These are phyloP conservation scores for Parnassius mnemosyne DNA, from an alignment of 2,888 invertebrate species.

Conservation along the genomic window DNA sequence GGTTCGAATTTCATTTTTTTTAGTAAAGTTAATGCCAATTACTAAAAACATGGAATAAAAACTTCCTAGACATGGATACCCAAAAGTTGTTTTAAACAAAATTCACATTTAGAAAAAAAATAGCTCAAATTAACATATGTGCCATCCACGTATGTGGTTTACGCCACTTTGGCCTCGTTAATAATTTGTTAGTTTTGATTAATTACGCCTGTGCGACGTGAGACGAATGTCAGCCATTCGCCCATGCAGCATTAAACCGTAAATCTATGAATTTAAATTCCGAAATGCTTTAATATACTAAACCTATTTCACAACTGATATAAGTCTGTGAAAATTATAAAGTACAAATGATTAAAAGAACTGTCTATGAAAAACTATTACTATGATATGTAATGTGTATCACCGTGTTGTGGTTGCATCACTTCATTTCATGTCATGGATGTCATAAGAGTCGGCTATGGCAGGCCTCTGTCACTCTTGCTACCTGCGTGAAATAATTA, in stretches of 20 bases:
- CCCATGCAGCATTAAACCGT: neutral
- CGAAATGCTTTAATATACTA: conserved; percentile 3
- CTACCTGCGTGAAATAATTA: no score
- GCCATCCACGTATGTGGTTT: conserved; percentile 22
- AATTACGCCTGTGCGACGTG: conserved; percentile 33
- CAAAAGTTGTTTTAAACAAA: conserved; percentile 13
- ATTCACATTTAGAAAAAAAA: conserved; percentile 12
- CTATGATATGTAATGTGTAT: no score
- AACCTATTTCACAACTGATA: no score
- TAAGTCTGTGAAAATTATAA: no score
- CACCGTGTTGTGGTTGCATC: no score
- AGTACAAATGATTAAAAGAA: no score
- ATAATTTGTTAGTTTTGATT: conserved; percentile 39
- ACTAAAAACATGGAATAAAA: conserved; percentile 14
- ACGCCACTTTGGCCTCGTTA: conserved; percentile 35
- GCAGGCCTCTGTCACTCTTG: no score
- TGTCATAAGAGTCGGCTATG: no score
- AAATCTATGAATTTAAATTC: neutral
- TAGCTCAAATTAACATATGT: conserved; percentile 12
- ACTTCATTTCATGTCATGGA: no score
- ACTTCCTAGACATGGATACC: conserved; percentile 19
- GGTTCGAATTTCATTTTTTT: no score
- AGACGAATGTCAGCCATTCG: conserved; percentile 3
- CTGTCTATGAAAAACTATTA: no score
- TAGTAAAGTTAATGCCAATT: no score